Evolutionary conservation across 64 coral and sea anemone species (phyloP).

Genomic region (Pocillopora verrucosa): DNA sequence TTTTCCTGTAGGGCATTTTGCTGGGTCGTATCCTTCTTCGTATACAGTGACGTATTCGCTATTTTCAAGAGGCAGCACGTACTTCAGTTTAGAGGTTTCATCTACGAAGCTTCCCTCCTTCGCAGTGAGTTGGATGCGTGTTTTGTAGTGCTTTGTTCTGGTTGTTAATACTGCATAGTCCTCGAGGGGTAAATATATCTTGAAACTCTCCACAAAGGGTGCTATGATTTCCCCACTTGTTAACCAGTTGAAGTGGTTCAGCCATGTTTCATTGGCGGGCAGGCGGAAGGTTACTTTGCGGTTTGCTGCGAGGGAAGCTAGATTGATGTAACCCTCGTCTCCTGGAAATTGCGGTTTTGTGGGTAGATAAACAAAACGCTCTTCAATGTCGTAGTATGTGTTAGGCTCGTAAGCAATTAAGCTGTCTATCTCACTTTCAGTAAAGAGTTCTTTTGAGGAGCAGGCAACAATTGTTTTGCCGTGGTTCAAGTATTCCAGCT

Average conservation of each 20-base stretch:
- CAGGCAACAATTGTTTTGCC: neutral
- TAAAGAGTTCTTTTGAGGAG: neutral
- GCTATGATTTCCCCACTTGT: neutral
- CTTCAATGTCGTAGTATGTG: neutral
- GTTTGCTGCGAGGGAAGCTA: conserved; percentile 13
- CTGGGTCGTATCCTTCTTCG: conserved; percentile 8
- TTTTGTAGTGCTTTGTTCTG: neutral
- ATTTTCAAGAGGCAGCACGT: neutral
- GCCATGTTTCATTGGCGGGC: conserved; percentile 9
- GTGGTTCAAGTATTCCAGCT: neutral
- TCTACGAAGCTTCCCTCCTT: neutral
- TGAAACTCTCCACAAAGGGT: conserved; percentile 24
- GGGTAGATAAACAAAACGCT: conserved; percentile 3
- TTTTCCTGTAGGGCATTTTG: conserved; percentile 11
- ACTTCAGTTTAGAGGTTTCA: neutral
- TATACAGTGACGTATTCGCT: conserved; percentile 16
- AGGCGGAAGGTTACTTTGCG: conserved; percentile 9
- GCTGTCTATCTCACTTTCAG: neutral
- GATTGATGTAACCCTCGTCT: conserved; percentile 40
- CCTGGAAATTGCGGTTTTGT: neutral
- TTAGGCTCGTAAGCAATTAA: neutral
- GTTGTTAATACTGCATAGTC: neutral
- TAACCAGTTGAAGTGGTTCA: conserved; percentile 22
- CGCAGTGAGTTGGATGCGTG: neutral
- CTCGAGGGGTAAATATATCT: conserved; percentile 33